phyloP scores from a whole-genome alignment of 2,797 vertebrate species.

The Oreochromis grahami region DNA sequence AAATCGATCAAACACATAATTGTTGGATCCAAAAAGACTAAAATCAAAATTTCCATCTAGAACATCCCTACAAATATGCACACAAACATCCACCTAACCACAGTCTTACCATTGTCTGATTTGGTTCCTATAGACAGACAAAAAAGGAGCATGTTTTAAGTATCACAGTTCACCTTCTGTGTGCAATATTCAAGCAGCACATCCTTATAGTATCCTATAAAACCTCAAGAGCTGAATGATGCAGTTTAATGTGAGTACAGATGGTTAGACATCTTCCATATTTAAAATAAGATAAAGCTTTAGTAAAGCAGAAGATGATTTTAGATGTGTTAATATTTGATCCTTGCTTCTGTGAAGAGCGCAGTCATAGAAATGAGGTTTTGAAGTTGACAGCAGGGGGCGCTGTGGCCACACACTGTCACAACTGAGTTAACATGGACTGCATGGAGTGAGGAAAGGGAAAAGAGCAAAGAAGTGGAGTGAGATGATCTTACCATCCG shows the following conservation, averaged over 20 bases:
- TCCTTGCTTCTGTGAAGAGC: conserved; percentile 3
- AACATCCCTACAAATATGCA: conserved; percentile 37
- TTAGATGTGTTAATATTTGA: conserved; percentile 13
- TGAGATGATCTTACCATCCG: conserved; percentile 93
- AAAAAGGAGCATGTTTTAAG: conserved; percentile 53
- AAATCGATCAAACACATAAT: background rate
- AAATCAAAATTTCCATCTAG: background rate
- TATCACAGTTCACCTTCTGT: background rate
- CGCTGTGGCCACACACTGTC: conserved; percentile 34
- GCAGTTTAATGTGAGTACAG: background rate
- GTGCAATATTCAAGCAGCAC: background rate
- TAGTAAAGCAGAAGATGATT: conserved; percentile 27
- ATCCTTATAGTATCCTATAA: background rate
- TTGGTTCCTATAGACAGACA: conserved; percentile 79
- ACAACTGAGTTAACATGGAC: conserved; percentile 2
- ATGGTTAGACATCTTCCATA: background rate
- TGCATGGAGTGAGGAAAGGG: conserved; percentile 16
- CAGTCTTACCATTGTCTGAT: conserved; percentile 88
- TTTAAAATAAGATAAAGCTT: background rate
- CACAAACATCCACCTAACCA: conserved; percentile 47
- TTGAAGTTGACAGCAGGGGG: conserved; percentile 52
- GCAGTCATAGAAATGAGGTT: background rate
- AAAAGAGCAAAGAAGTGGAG: conserved; percentile 44
- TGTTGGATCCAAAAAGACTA: background rate
- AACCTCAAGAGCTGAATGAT: background rate